Evolutionary conservation across 2,113 vertebrate genomes (phyloP), one percentile per base, ranked within the genome.

Genomic region (Nymphicus hollandicus): DNA sequence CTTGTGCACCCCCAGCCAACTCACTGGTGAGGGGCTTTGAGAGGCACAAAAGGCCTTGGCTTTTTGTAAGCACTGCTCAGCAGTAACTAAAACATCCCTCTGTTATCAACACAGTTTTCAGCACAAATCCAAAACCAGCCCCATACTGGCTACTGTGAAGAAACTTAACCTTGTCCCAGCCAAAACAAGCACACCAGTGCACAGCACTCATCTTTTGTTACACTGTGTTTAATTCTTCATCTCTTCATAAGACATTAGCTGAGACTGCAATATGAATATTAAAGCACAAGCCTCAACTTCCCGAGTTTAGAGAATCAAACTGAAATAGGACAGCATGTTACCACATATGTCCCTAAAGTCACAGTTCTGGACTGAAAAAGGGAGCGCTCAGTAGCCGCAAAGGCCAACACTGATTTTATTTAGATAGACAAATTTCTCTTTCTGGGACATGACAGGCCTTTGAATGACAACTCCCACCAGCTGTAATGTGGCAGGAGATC

Each of bases 121-220:
- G 33, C 55, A 58, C 20, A 58, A 58, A 58, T n/a, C 56, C 20
- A n/a, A 58, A 58, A 6, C 25, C 33, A n/a, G 20, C 33, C 33
- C 8, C 13, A 23, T n/a, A 23, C 33, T 58, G 33, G 33, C 56
- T 58, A n/a, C 56, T n/a, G 56, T 58, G 56, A n/a, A 58, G 33
- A 58, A 58, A 23, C 13, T 58, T n/a, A 15, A 58, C 20, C 56
- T n/a, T 58, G n/a, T 23, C 56, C 56, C 56, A n/a, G 56, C 8
- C 33, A 58, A 58, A 58, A n/a, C 33, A 8, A 58, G 9, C 33
- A n/a, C 56, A 58, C 9, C 5, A 23, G 33, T 10, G 33, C 33
- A n/a, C 24, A 41, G 17, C 13, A 15, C 41, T 72, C 16, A 41
- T 0, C 0, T 27, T 28, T n/a, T 28, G 17, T 18, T n/a, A n/a